Evolutionary conservation across 2,888 invertebrate species (phyloP).

Genomic region (Xylocampa areola): DNA sequence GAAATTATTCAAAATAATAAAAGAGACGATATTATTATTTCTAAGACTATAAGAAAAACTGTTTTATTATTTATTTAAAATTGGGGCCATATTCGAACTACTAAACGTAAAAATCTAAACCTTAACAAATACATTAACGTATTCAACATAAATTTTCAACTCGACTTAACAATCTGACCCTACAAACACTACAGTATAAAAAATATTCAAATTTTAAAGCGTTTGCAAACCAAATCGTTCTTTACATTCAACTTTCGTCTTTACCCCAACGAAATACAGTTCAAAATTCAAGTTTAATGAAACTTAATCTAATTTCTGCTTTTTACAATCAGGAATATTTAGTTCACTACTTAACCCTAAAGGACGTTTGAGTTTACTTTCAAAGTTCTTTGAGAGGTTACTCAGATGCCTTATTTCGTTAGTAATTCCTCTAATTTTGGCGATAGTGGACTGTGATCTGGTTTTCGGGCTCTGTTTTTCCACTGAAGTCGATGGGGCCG

Average conservation of each 20-base stretch:
- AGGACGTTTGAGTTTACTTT: slow-evolving; percentile 70
- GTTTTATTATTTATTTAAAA: too few species aligned
- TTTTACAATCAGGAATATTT: slow-evolving; percentile 65
- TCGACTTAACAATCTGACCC: too few species aligned
- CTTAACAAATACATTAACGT: too few species aligned
- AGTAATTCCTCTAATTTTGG: slow-evolving; percentile 76
- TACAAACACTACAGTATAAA: neutral
- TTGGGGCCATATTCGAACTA: too few species aligned
- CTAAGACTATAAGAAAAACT: too few species aligned
- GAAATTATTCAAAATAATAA: too few species aligned
- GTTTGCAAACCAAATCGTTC: slow-evolving; percentile 6
- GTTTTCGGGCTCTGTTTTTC: slow-evolving; percentile 54
- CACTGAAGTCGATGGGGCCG: slow-evolving; percentile 59
- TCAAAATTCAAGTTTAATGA: slow-evolving; percentile 9
- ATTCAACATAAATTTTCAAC: neutral
- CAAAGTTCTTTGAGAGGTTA: slow-evolving; percentile 67
- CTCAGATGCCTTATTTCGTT: slow-evolving; percentile 74
- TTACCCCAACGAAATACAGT: slow-evolving; percentile 11
- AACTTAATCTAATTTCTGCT: slow-evolving; percentile 69
- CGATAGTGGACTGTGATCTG: slow-evolving; percentile 64
- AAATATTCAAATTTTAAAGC: slow-evolving; percentile 4
- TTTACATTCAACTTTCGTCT: slow-evolving; percentile 8
- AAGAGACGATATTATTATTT: too few species aligned
- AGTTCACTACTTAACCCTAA: slow-evolving; percentile 46
- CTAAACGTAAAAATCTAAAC: too few species aligned